Evolutionary conservation across 2,797 vertebrate genomes (phyloP).

Genomic region (Halcyon leucocephala): DNA sequence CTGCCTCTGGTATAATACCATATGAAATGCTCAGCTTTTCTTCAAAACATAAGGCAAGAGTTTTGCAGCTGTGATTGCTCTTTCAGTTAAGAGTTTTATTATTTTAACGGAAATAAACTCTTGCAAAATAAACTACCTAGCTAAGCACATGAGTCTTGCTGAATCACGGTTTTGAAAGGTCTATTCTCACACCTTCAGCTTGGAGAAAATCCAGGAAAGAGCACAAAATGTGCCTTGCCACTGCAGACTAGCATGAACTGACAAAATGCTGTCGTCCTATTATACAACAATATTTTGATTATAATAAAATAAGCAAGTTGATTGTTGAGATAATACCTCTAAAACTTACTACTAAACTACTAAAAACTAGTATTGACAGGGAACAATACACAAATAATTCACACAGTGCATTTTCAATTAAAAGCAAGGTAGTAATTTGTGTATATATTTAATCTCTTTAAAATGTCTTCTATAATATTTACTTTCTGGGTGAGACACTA

Average conservation of each 20-base stretch:
- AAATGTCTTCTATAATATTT: not conserved
- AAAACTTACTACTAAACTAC: not conserved
- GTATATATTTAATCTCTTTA: not conserved
- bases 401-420: not conserved
- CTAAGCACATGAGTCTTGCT: not conserved
- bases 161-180: not conserved
- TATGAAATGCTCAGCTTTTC: not conserved
- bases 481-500: not conserved
- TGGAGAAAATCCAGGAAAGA: not conserved
- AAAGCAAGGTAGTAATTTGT: not conserved
- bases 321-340: not conserved
- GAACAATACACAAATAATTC: not conserved
- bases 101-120: not conserved
- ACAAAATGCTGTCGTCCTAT: not conserved
- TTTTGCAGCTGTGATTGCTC: not conserved
- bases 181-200: not conserved
- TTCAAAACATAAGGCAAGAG: not conserved
- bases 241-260: not conserved
- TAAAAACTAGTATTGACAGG: not conserved
- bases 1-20: not conserved
- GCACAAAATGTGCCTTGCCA: not conserved
- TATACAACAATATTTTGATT: not conserved
- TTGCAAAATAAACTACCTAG: not conserved
- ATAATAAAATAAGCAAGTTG: not conserved
- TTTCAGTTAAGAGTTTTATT: not conserved